phyloP scores from a whole-genome alignment of 2,113 vertebrate species.

The Oncorhynchus kisutch region DNA sequence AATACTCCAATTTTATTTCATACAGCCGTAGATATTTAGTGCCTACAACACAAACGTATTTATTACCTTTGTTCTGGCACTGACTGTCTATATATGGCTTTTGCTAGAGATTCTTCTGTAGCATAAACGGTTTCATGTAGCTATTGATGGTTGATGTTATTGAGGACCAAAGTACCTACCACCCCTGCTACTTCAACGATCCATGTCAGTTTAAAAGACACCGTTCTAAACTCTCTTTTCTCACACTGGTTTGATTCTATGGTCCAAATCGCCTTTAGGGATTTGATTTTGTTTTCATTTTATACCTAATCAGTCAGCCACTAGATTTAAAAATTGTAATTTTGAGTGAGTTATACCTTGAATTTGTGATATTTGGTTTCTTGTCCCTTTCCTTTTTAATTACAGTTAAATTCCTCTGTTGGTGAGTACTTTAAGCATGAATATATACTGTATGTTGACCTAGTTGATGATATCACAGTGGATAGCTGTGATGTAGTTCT shows the following conservation, averaged over 20 bases:
- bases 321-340: too few relatives aligned
- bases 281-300: background rate
- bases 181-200: conserved; percentile 46
- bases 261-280: background rate
- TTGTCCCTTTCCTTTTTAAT: conserved; percentile 41
- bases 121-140: conserved; percentile 63
- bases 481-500: conserved; percentile 53
- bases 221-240: conserved; percentile 21
- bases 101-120: conserved; percentile 67
- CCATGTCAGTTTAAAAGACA: background rate
- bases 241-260: conserved; percentile 32
- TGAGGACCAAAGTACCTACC: conserved; percentile 71
- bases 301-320: background rate
- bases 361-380: conserved; percentile 3
- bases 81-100: conserved; percentile 57
- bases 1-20: too few relatives aligned
- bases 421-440: conserved; percentile 54
- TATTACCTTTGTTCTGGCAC: conserved; percentile 52
- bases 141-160: conserved; percentile 67
- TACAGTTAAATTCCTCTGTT: conserved; percentile 44
- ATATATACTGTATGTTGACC: conserved; percentile 13
- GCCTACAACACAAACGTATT: conserved; percentile 54
- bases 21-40: conserved; percentile 11
- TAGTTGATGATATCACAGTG: conserved; percentile 47
- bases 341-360: conserved; percentile 1